Percentiles rank a stretch among this genome's conserved stretches.
Evolutionary conservation across 1,140 invertebrate genomes (phyloP).

Genomic region (Drosophila repletoides): DNA sequence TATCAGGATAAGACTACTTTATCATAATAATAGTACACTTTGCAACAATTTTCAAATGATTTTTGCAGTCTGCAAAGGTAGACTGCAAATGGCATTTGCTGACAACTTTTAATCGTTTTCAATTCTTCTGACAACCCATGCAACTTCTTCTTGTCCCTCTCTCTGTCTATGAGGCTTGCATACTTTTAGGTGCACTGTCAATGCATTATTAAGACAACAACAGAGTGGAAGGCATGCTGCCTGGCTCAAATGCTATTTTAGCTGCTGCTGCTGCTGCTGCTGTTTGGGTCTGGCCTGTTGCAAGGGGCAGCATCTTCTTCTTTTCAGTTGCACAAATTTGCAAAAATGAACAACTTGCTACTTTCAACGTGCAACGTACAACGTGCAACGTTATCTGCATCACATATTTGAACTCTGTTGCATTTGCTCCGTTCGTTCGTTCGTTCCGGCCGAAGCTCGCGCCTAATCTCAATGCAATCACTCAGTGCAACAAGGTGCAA

Average conservation of each 20-base stretch:
- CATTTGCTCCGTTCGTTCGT: conserved; percentile 15
- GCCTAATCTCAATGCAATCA: conserved; percentile 78
- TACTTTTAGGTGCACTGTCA: conserved; percentile 37
- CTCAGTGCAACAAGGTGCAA: conserved; percentile 52
- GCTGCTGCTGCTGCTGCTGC: conserved; percentile 3
- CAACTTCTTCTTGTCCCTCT: neutral
- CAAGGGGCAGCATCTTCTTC: conserved; percentile 12
- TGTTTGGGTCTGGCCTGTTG: neutral
- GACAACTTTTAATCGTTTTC: too few species aligned
- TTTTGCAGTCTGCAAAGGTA: too few species aligned
- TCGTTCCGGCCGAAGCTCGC: conserved; percentile 48
- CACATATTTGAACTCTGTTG: conserved; percentile 58
- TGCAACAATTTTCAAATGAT: too few species aligned
- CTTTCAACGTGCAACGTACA: too few species aligned
- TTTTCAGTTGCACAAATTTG: conserved; percentile 52
- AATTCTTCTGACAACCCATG: neutral
- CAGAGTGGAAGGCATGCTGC: conserved; percentile 10
- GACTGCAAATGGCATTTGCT: too few species aligned
- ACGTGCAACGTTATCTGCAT: conserved; percentile 73
- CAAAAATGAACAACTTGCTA: too few species aligned
- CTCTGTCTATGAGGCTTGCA: conserved; percentile 5
- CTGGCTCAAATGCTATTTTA: neutral
- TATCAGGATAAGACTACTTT: too few species aligned
- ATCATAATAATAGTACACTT: too few species aligned
- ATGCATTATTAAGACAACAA: conserved; percentile 72